phyloP scores from a whole-genome alignment of 2,797 vertebrate genomes.

The Danio kyathit region DNA sequence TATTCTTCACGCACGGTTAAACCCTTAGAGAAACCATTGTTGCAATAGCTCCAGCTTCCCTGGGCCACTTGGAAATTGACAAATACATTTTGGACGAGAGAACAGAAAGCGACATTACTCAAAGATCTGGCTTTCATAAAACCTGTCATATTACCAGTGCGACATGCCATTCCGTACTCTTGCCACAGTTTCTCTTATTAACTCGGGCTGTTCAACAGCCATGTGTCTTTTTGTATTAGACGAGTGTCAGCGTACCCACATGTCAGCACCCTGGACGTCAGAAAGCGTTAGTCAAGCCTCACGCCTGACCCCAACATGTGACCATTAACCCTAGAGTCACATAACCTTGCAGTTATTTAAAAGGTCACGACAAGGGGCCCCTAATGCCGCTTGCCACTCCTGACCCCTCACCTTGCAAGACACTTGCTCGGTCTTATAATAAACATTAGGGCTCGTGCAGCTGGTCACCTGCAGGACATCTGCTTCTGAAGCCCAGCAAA shows the following conservation, averaged over 20 bases:
- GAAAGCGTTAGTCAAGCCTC: slow-evolving; percentile 67
- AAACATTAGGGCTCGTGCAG: slow-evolving; percentile 77
- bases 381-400: slow-evolving; percentile 71
- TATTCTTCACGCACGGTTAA: slow-evolving; percentile 34
- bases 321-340: slow-evolving; percentile 74
- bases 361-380: slow-evolving; percentile 74
- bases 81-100: slow-evolving; percentile 41
- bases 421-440: slow-evolving; percentile 75
- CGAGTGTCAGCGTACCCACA: slow-evolving; percentile 59
- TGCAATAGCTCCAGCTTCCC: slow-evolving; percentile 8
- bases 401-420: slow-evolving; percentile 70
- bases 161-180: slow-evolving; percentile 40
- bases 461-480: slow-evolving; percentile 72
- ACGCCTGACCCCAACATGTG: slow-evolving; percentile 73
- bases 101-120: slow-evolving; percentile 37
- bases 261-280: slow-evolving; percentile 60
- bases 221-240: slow-evolving; percentile 46
- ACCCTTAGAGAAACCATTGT: slow-evolving; percentile 14
- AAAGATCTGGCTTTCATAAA: slow-evolving; percentile 58
- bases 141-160: slow-evolving; percentile 29
- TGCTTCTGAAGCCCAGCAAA: slow-evolving; percentile 64
- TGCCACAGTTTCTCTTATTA: slow-evolving; percentile 45
- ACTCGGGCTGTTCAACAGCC: slow-evolving; percentile 27
- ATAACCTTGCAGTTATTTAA: slow-evolving; percentile 79
- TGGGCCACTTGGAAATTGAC: slow-evolving; percentile 20